Evolutionary conservation across 2,888 invertebrate genomes (phyloP).

Genomic region (Chaitophorus viminalis): DNA sequence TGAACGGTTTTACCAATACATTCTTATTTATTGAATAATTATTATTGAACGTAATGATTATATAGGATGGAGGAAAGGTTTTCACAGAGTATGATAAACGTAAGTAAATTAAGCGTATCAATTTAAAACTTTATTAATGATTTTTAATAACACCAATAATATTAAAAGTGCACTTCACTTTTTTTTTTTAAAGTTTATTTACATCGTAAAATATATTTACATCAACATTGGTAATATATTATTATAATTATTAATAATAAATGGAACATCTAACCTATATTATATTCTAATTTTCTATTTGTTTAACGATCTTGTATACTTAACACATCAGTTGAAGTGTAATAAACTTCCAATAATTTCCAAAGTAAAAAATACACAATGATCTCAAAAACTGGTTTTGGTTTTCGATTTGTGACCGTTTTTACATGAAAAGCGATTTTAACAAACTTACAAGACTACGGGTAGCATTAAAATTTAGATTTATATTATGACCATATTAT

Average conservation of each 20-base stretch:
- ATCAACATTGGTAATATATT: constrained; percentile 46
- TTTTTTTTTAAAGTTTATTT: constrained; percentile 26
- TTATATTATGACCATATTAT: too few species aligned
- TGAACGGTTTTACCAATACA: too few species aligned
- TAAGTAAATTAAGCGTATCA: neutral
- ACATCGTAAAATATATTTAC: constrained; percentile 30
- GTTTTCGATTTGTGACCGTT: neutral
- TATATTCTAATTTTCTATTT: constrained; percentile 30
- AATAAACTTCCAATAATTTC: neutral
- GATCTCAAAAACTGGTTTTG: neutral
- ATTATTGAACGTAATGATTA: too few species aligned
- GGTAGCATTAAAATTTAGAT: too few species aligned
- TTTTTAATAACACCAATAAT: constrained; percentile 1
- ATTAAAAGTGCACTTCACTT: neutral
- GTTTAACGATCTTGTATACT: neutral
- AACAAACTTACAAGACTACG: neutral
- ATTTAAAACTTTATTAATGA: constrained; percentile 32
- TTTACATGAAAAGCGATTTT: neutral
- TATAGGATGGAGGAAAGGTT: neutral
- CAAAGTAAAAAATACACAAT: neutral
- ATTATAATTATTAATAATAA: constrained; percentile 22
- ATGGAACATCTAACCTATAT: constrained; percentile 43
- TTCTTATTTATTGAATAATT: too few species aligned
- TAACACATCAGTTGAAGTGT: neutral
- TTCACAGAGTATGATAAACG: neutral